phyloP scores from a whole-genome alignment of 1,140 invertebrate species.

The Cydia fagiglandana region DNA sequence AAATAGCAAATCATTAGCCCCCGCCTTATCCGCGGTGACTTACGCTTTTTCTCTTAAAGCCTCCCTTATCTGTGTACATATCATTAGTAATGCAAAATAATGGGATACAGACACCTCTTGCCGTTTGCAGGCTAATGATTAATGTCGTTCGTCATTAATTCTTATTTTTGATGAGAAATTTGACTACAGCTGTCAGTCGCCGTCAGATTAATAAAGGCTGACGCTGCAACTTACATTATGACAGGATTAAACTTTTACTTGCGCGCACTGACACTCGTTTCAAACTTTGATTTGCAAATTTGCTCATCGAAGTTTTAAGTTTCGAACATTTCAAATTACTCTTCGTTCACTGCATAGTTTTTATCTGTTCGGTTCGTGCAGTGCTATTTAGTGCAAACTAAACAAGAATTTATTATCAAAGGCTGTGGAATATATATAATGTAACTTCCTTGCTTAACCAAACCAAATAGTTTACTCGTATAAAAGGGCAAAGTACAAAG shows the following conservation, averaged over 20 bases:
- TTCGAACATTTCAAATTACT: constrained; percentile 13
- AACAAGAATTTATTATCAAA: constrained; percentile 46
- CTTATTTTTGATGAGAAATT: constrained; percentile 80
- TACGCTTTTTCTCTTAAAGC: constrained; percentile 62
- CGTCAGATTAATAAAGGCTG: constrained; percentile 77
- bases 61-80: constrained; percentile 75
- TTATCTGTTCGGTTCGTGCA: background rate
- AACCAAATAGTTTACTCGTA: constrained; percentile 69
- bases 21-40: constrained; percentile 47
- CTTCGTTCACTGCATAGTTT: background rate
- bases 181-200: constrained; percentile 76
- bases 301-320: background rate
- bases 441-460: constrained; percentile 67
- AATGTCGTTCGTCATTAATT: constrained; percentile 77
- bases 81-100: constrained; percentile 80
- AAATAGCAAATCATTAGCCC: constrained; percentile 40
- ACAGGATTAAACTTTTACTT: constrained; percentile 52
- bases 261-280: constrained; percentile 10
- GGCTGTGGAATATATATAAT: constrained; percentile 58
- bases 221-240: constrained; percentile 72
- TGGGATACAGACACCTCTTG: constrained; percentile 78
- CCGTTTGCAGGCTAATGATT: constrained; percentile 77
- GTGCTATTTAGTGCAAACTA: background rate
- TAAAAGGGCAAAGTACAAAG: constrained; percentile 76
- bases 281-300: constrained; percentile 31